Percentiles rank a stretch among this genome's conserved stretches.
Conservation (phyloP, 1,140 invertebrate genomes). For the Eurosta solidaginis region DNA sequence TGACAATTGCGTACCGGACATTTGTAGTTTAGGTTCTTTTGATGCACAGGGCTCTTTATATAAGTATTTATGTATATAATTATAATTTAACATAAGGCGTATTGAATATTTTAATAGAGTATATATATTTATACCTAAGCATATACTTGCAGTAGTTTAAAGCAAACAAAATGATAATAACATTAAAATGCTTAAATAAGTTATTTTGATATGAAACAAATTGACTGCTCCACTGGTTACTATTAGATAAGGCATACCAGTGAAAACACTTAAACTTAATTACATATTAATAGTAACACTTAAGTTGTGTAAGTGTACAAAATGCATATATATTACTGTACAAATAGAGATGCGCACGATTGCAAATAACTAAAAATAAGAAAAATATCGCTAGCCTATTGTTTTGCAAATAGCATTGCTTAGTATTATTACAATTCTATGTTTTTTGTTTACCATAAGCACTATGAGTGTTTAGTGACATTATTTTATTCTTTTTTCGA, state of each 20-base stretch:
- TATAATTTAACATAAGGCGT: no score
- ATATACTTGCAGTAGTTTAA: background rate
- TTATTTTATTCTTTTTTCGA: background rate
- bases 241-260: slow-evolving; percentile 16
- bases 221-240: background rate
- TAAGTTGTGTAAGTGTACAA: background rate
- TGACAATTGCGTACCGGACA: no score
- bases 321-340: background rate
- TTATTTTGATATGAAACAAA: background rate
- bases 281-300: slow-evolving; percentile 4
- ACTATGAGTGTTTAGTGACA: background rate
- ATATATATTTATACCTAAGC: background rate
- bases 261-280: slow-evolving; percentile 27
- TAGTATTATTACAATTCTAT: no score
- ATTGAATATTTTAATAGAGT: background rate
- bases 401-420: no score
- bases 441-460: background rate
- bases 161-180: background rate
- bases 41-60: no score
- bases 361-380: no score
- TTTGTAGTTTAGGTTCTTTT: no score
- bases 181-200: background rate
- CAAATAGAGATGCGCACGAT: background rate
- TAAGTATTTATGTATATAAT: no score
- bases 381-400: no score